These are phyloP conservation scores for Eupithecia centaureata DNA, from an alignment of 2,888 invertebrate genomes.

Conservation along the genomic window DNA sequence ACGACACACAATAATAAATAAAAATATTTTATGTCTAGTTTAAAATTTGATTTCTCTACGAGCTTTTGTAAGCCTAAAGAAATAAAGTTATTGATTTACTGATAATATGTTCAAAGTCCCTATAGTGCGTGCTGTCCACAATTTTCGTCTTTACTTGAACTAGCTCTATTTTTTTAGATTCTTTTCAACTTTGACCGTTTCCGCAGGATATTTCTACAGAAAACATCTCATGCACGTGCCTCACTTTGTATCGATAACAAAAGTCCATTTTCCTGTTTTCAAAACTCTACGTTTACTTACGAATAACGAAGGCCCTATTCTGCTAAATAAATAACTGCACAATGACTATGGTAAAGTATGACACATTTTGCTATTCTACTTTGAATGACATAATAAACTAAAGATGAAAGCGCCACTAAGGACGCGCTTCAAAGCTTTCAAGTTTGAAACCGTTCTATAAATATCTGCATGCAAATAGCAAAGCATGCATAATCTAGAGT, in stretches of 20 bases:
- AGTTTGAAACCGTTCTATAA: neutral
- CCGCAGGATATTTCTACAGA: neutral
- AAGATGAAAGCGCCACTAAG: too few species aligned
- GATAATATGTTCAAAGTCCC: too few species aligned
- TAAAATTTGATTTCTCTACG: too few species aligned
- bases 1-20: too few species aligned
- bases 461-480: neutral
- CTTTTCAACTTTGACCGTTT: neutral
- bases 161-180: neutral
- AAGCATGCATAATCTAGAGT: neutral
- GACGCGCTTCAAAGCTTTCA: neutral
- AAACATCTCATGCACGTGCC: neutral
- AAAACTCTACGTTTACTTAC: neutral
- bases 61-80: too few species aligned
- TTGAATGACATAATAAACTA: neutral
- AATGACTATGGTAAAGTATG: neutral
- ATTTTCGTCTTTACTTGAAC: neutral
- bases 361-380: neutral
- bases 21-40: too few species aligned
- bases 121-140: too few species aligned
- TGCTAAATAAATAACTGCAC: neutral
- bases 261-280: constrained; percentile 2
- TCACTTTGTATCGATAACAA: neutral
- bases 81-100: too few species aligned
- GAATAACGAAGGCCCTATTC: neutral